Base-by-base conservation (phyloP, 2,888 invertebrate genomes). In the Andrena bicolor region DNA sequence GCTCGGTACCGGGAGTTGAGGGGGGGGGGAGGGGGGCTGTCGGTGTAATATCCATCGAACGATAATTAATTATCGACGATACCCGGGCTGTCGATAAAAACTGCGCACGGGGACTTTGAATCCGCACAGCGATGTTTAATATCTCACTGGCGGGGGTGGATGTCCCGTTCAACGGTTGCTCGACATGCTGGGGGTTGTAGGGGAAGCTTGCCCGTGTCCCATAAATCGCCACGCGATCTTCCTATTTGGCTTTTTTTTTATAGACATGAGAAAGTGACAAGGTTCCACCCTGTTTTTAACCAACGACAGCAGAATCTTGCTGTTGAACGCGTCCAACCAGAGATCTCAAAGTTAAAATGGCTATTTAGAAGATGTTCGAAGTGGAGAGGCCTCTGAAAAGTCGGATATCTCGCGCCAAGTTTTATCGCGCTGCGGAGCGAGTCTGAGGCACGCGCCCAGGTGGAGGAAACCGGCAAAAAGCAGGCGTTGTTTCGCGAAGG, bases 1-100 rank as follows among this genome's bases (percentile, higher is more conserved):
- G 51, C 30, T 16, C 41, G 41, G 41, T 41, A 30, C 63, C 16
- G 20, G 13, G 49, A 4, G 30, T 20, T 5, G 10, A 10, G 7
- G 23, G n/a, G 41, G 7, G 8, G 7, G 2, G 20, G 51, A 10
- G 53, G 8, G 4, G 4, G 23, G 23, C 13, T 26, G 56, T 58
- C 65, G 49, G 49, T 80, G 80, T 81, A 81, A 81, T 72, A 79
- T 68, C 81, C 49, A 81, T 80, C 71, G 61, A 60, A 35, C 61
- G 80, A 73, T 80, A 80, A 80, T 81, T 80, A 81, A 80, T 81
- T 73, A 69, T 73, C 80, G 61, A 10, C 7, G 41, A 20, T 23
- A 23, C 8, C 72, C 35, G 0, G 51, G n/a, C 80, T 81, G 80
- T 78, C 79, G 79, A 79, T 79, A 79, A 79, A 79, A 79, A 79